Evolutionary conservation across 2,113 vertebrate genomes (phyloP).

Genomic region (Muntiacus reevesi): DNA sequence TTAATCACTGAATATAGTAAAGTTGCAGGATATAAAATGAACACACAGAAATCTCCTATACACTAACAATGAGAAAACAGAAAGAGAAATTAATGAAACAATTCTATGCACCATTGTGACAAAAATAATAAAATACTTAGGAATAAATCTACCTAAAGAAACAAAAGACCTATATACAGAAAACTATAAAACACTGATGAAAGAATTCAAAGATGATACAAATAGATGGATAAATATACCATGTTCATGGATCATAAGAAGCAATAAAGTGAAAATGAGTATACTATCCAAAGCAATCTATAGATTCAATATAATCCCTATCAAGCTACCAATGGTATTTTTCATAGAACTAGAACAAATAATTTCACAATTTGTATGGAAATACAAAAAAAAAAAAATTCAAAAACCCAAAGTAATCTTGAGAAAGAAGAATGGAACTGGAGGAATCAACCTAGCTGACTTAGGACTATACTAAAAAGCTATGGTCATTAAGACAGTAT

Average conservation of each 20-base stretch:
- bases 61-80: background rate
- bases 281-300: background rate
- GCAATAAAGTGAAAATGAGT: background rate
- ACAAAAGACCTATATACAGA: background rate
- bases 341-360: background rate
- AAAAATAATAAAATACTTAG: background rate
- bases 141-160: background rate
- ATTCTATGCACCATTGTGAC: background rate
- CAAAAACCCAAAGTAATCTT: background rate
- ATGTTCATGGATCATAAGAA: background rate
- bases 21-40: background rate
- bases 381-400: background rate
- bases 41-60: background rate
- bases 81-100: background rate
- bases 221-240: background rate
- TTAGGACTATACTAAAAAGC: background rate
- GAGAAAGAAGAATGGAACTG: background rate
- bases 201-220: background rate
- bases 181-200: background rate
- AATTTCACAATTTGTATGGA: background rate
- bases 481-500: background rate
- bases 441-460: background rate
- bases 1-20: background rate
- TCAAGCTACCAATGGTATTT: background rate
- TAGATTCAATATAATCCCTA: background rate